These are phyloP conservation scores for Phoeniculus purpureus DNA, from an alignment of 2,797 vertebrate genomes.

Conservation along the genomic window DNA sequence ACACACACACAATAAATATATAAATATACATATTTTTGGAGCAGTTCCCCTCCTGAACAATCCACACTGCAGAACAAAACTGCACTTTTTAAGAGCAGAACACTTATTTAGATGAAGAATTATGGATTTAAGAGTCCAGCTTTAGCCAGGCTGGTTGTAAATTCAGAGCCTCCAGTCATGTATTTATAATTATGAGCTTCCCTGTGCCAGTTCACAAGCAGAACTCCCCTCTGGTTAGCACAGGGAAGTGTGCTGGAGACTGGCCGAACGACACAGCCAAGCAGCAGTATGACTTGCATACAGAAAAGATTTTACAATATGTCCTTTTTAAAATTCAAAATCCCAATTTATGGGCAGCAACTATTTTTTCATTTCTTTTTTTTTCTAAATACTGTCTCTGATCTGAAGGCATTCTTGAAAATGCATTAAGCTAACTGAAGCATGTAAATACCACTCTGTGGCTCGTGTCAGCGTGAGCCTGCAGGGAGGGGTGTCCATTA, in stretches of 20 bases:
- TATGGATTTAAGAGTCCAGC: background rate
- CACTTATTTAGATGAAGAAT: background rate
- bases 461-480: background rate
- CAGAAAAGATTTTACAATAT: background rate
- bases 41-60: background rate
- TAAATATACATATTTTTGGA: background rate
- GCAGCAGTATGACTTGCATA: background rate
- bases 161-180: background rate
- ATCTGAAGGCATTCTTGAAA: background rate
- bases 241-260: background rate
- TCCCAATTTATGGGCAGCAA: background rate
- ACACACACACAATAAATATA: background rate
- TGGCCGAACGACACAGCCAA: background rate
- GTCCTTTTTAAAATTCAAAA: background rate
- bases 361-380: background rate
- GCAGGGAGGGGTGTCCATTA: background rate
- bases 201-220: background rate
- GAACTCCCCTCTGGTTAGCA: background rate
- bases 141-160: background rate
- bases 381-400: background rate
- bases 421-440: background rate
- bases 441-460: background rate
- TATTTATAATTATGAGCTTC: background rate
- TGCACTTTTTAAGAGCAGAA: background rate
- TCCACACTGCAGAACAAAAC: background rate